Conservation (phyloP, 2,888 invertebrate genomes). For the Stomorhina lunata region DNA sequence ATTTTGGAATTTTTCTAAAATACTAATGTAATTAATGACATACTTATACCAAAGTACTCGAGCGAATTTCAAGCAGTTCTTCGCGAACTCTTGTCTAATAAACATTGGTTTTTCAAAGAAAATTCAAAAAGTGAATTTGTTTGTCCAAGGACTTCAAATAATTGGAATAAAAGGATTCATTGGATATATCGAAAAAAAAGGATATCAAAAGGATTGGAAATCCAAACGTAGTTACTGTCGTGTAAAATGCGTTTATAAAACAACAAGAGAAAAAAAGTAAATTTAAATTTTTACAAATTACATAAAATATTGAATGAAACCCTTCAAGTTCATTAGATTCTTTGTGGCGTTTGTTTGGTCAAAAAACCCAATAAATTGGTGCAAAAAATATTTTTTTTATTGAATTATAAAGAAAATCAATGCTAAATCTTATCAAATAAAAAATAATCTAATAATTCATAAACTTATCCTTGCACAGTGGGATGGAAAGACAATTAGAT, state of each 20-base stretch:
- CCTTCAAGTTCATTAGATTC: constrained; percentile 40
- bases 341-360: too few relatives aligned
- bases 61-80: constrained; percentile 73
- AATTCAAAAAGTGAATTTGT: not conserved
- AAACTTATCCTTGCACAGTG: too few relatives aligned
- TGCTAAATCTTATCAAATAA: too few relatives aligned
- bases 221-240: not conserved
- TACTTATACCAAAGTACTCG: constrained; percentile 71
- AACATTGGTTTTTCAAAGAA: constrained; percentile 69
- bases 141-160: constrained; percentile 11
- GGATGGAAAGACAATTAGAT: too few relatives aligned
- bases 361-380: too few relatives aligned
- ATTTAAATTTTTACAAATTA: not conserved
- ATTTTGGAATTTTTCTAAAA: constrained; percentile 65
- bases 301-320: constrained; percentile 9
- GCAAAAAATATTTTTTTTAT: too few relatives aligned
- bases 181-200: constrained; percentile 3
- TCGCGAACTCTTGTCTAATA: constrained; percentile 75
- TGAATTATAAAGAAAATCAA: too few relatives aligned
- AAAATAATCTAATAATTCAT: too few relatives aligned
- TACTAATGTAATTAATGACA: constrained; percentile 79
- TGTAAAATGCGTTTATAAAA: not conserved
- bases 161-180: constrained; percentile 22
- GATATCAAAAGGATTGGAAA: constrained; percentile 29
- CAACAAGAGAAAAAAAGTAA: constrained; percentile 18